phyloP scores from a whole-genome alignment of 2,888 invertebrate genomes.

The Zootermopsis nevadensis region DNA sequence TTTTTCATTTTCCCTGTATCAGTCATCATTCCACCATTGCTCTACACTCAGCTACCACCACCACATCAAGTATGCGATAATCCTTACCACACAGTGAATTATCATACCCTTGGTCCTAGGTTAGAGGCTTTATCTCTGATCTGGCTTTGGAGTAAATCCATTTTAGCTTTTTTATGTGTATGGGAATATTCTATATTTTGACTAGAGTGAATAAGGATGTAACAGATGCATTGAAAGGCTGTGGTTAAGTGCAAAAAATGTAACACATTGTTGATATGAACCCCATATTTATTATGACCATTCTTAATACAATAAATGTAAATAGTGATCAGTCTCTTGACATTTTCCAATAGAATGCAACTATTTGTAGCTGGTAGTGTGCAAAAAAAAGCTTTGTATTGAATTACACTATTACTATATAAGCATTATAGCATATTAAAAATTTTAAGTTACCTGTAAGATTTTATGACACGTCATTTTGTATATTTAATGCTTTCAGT shows the following conservation, averaged over 20 bases:
- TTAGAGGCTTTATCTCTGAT: no score
- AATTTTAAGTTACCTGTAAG: background rate
- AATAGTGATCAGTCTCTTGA: background rate
- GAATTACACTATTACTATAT: background rate
- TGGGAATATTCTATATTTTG: no score
- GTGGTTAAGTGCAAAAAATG: background rate
- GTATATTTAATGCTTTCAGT: no score
- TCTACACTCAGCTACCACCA: no score
- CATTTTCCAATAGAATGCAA: slow-evolving; percentile 1
- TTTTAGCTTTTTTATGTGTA: no score
- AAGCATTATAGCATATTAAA: background rate
- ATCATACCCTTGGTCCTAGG: no score
- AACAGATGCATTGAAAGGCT: background rate
- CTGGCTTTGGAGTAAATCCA: no score
- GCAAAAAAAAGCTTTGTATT: background rate
- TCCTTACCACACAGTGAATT: no score
- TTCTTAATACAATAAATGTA: background rate
- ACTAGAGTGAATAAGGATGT: background rate
- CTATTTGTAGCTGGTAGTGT: background rate
- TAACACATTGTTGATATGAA: background rate
- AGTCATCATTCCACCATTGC: no score
- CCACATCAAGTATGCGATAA: no score
- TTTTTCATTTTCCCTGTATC: no score
- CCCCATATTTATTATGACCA: background rate
- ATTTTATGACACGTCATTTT: background rate